Percentiles rank a stretch among this genome's conserved stretches.
Evolutionary conservation across 2,888 invertebrate species (phyloP).

Genomic region (Aleiodes alternator): DNA sequence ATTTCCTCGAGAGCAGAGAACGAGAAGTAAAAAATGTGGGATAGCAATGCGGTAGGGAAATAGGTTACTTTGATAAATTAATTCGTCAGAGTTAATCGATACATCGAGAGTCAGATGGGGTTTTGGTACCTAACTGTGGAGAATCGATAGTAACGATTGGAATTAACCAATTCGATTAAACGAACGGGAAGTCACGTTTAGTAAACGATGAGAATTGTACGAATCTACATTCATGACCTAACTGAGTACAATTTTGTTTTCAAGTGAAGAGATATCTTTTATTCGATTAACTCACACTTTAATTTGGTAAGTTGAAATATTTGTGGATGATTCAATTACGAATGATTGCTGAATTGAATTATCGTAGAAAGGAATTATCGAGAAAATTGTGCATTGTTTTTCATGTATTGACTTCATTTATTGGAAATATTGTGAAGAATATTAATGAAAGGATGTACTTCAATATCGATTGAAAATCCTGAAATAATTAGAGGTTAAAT

Average conservation of each 20-base stretch:
- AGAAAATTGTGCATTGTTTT: too few relatives aligned
- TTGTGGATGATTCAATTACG: too few relatives aligned
- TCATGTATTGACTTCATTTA: too few relatives aligned
- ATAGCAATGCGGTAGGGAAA: constrained; percentile 39
- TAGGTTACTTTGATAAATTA: constrained; percentile 41
- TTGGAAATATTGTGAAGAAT: too few relatives aligned
- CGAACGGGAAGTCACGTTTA: constrained; percentile 2
- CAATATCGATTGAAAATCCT: too few relatives aligned
- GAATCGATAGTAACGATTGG: constrained; percentile 22
- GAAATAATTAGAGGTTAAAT: constrained; percentile 49
- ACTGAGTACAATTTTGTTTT: too few relatives aligned
- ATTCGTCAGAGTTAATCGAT: constrained; percentile 45
- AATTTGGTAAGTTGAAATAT: too few relatives aligned
- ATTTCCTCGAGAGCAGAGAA: neutral
- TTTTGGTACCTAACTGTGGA: constrained; percentile 31
- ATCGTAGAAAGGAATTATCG: too few relatives aligned
- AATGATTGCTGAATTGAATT: too few relatives aligned
- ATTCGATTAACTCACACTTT: too few relatives aligned
- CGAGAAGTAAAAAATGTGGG: constrained; percentile 27
- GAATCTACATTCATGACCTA: too few relatives aligned
- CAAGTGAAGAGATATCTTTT: neutral
- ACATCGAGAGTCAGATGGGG: constrained; percentile 40
- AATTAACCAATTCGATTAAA: constrained; percentile 41
- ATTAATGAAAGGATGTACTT: too few relatives aligned
- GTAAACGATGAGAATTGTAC: constrained; percentile 3